Evolutionary conservation across 2,797 vertebrate genomes (phyloP).

Genomic region (Acanthurus tractus): DNA sequence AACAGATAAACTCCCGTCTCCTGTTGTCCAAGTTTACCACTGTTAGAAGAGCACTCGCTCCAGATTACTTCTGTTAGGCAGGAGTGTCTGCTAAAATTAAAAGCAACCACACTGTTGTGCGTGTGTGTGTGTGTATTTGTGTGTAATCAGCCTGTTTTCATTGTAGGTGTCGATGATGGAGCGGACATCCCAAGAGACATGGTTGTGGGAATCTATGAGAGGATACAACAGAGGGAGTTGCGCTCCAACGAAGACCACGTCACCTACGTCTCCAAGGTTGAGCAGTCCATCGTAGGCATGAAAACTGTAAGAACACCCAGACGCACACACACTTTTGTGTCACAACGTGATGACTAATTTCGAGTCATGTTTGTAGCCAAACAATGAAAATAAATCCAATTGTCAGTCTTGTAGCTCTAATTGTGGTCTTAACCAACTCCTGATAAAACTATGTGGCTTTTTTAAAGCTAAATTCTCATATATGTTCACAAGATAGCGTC

Average conservation of each 20-base stretch:
- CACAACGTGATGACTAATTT: no score
- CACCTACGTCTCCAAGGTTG: constrained; percentile 98
- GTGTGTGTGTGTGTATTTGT: no score
- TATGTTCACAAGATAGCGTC: not conserved
- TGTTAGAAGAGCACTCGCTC: not conserved
- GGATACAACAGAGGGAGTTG: constrained; percentile 97
- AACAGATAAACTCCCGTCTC: no score
- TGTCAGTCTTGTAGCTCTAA: no score
- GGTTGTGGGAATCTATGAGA: constrained; percentile 97
- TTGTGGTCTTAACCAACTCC: no score
- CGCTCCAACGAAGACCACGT: constrained; percentile 99
- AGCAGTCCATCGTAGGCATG: constrained; percentile 96
- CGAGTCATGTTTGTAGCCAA: no score
- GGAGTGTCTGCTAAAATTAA: constrained; percentile 6
- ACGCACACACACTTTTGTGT: no score
- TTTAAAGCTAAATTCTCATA: not conserved
- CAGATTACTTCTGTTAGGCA: constrained; percentile 10
- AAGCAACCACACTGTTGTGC: not conserved
- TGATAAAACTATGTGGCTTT: not conserved
- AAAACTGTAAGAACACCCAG: constrained; percentile 87
- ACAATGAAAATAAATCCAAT: no score
- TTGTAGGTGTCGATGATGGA: constrained; percentile 95
- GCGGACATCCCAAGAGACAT: constrained; percentile 98
- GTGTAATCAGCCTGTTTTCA: not conserved
- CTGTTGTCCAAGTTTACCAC: no score